Percentiles rank a stretch among this genome's conserved stretches.
phyloP scores from a whole-genome alignment of 1,140 invertebrate genomes.

The Delia radicum region DNA sequence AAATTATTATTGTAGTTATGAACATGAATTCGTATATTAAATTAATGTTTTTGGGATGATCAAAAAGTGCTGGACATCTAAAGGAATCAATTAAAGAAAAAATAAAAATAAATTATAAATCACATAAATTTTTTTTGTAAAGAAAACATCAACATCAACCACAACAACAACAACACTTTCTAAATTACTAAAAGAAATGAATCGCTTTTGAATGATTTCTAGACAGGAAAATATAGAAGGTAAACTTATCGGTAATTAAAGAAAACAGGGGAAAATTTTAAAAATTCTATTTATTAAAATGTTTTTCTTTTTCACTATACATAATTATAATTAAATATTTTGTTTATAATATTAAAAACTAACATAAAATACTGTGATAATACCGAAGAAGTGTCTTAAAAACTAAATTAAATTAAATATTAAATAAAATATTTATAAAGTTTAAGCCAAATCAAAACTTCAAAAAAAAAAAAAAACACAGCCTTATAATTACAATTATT shows the following conservation, averaged over 20 bases:
- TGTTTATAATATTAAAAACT: neutral
- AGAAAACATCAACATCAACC: neutral
- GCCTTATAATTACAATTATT: neutral
- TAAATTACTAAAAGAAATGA: neutral
- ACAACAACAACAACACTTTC: neutral
- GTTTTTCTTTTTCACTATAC: neutral
- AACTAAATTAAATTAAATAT: neutral
- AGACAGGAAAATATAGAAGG: neutral
- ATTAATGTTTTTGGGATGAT: neutral
- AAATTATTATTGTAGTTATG: too few relatives aligned
- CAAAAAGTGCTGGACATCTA: neutral
- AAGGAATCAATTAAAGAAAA: neutral
- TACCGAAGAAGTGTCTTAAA: neutral
- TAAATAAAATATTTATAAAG: neutral
- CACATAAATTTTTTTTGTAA: neutral
- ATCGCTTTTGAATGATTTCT: neutral
- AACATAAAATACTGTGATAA: neutral
- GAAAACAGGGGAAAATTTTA: neutral
- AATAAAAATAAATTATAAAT: neutral
- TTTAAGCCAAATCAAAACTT: neutral
- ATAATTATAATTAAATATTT: neutral
- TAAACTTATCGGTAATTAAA: too few relatives aligned
- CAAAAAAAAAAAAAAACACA: neutral
- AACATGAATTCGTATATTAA: too few relatives aligned
- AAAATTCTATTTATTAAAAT: neutral